Percentiles rank a stretch among this genome's conserved stretches.
Evolutionary conservation across 2,113 vertebrate species (phyloP).

Genomic region (Forbesichthys agassizii): DNA sequence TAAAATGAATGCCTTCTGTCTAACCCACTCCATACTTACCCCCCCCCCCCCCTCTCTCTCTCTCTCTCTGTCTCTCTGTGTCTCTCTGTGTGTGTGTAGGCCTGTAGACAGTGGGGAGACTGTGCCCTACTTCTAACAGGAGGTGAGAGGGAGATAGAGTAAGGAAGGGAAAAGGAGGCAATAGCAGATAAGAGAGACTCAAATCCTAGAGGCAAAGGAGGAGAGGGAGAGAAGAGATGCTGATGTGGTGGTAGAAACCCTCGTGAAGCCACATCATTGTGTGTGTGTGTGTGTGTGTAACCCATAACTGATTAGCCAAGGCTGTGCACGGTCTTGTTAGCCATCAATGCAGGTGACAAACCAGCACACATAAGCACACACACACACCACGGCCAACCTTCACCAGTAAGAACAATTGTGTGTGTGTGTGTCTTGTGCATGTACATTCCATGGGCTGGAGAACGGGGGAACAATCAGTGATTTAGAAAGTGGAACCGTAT

Average conservation of each 20-base stretch:
- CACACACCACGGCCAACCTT: too few species aligned
- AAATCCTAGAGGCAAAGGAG: conserved; percentile 34
- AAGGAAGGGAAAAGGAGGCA: conserved; percentile 44
- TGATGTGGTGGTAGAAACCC: conserved; percentile 43
- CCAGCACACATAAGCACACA: background rate
- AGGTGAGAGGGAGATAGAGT: conserved; percentile 27
- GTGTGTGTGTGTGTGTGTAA: conserved; percentile 9
- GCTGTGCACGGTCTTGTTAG: conserved; percentile 22
- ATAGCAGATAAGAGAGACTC: conserved; percentile 36
- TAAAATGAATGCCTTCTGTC: too few species aligned
- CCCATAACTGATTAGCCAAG: conserved; percentile 33
- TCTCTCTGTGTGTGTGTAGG: conserved; percentile 56
- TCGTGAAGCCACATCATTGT: conserved; percentile 25
- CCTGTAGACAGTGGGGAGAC: conserved; percentile 69
- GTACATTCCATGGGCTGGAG: too few species aligned
- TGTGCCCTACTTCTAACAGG: conserved; percentile 69
- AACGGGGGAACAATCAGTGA: too few species aligned
- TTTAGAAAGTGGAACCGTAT: too few species aligned
- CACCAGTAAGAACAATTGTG: too few species aligned
- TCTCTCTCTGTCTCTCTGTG: background rate
- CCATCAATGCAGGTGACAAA: conserved; percentile 31
- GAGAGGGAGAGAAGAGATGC: conserved; percentile 30
- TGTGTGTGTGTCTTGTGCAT: too few species aligned
- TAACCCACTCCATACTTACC: too few species aligned
- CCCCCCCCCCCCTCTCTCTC: conserved; percentile 8